Conservation (phyloP, 2,888 invertebrate genomes). For the Corbicula japonica region DNA sequence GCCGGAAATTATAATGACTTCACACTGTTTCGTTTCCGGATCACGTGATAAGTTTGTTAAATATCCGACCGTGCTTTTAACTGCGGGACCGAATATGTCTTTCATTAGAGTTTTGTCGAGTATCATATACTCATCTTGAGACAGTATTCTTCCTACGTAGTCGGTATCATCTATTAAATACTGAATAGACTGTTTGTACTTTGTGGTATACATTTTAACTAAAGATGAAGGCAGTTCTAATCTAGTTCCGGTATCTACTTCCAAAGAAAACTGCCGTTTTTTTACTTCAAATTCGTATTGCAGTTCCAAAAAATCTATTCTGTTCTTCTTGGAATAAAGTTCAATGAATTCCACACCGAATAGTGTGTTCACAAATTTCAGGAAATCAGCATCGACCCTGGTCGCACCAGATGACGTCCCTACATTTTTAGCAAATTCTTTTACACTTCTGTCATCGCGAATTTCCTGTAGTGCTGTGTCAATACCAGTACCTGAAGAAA, state of each 20-base stretch:
- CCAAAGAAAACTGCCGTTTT: conserved; percentile 65
- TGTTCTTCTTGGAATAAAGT: conserved; percentile 64
- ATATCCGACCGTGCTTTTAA: conserved; percentile 65
- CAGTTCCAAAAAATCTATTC: conserved; percentile 62
- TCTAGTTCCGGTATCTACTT: conserved; percentile 42
- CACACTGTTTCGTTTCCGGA: conserved; percentile 62
- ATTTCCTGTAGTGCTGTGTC: conserved; percentile 70
- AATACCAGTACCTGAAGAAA: conserved; percentile 48
- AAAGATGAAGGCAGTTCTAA: conserved; percentile 51
- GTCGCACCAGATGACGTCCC: conserved; percentile 67
- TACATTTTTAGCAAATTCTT: conserved; percentile 62
- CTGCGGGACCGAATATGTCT: conserved; percentile 65
- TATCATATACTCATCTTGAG: conserved; percentile 53
- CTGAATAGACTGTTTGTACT: conserved; percentile 61
- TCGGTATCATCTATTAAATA: conserved; percentile 64
- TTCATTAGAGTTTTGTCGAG: conserved; percentile 64
- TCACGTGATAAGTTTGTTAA: conserved; percentile 62
- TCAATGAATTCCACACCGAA: conserved; percentile 69
- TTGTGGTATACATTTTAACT: conserved; percentile 52
- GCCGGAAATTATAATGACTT: conserved; percentile 60
- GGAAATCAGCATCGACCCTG: conserved; percentile 68
- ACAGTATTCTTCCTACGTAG: conserved; percentile 57
- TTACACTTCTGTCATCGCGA: conserved; percentile 52
- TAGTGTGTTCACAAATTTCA: conserved; percentile 65
- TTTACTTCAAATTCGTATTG: conserved; percentile 72